phyloP scores from a whole-genome alignment of 2,888 invertebrate genomes.

The Lacanobia oleracea region DNA sequence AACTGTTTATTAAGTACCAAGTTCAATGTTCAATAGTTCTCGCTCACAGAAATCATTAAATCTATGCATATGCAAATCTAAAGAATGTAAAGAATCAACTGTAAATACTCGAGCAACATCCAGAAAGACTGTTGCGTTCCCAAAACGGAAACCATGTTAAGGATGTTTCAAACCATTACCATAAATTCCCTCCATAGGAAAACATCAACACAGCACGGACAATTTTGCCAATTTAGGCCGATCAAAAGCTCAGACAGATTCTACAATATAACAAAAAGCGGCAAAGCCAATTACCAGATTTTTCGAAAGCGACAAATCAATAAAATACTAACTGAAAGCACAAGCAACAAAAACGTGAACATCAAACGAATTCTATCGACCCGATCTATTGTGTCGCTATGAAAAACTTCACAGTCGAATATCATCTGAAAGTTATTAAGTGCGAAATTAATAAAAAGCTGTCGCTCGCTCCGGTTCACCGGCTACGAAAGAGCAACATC shows the following conservation, averaged over 20 bases:
- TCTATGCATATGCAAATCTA: no score
- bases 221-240: slow-evolving; percentile 36
- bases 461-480: slow-evolving; percentile 72
- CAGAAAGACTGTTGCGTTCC: not conserved
- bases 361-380: slow-evolving; percentile 59
- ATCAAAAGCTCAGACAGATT: slow-evolving; percentile 8
- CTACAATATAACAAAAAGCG: slow-evolving; percentile 12
- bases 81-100: no score
- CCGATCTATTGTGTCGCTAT: slow-evolving; percentile 52
- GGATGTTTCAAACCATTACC: not conserved
- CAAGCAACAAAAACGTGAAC: slow-evolving; percentile 60
- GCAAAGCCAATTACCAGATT: slow-evolving; percentile 55
- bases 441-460: slow-evolving; percentile 85
- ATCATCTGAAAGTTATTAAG: slow-evolving; percentile 71
- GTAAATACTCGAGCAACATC: no score
- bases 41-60: not conserved
- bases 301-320: slow-evolving; percentile 58
- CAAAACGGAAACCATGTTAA: not conserved
- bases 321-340: slow-evolving; percentile 57
- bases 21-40: not conserved
- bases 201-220: slow-evolving; percentile 6
- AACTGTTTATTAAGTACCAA: not conserved
- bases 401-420: slow-evolving; percentile 66
- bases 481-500: slow-evolving; percentile 76
- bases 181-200: not conserved